Evolutionary conservation across 2,113 vertebrate genomes (phyloP).

Genomic region (Rhea pennata): DNA sequence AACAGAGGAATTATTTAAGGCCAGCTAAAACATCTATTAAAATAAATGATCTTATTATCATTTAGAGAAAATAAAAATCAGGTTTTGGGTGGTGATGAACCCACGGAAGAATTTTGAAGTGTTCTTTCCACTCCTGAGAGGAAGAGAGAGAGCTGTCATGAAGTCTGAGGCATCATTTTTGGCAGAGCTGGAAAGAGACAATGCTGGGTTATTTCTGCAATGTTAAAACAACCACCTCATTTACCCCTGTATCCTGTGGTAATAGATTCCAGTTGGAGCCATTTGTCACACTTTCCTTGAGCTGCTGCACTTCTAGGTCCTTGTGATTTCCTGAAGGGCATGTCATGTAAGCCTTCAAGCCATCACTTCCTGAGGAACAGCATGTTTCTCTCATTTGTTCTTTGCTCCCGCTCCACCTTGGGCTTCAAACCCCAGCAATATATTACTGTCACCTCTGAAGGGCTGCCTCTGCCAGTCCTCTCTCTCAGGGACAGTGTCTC

Average conservation of each 20-base stretch:
- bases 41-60: not conserved
- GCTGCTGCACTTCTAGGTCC: not conserved
- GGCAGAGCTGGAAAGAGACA: not conserved
- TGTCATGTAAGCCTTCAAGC: not conserved
- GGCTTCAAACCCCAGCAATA: not conserved
- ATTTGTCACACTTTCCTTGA: not conserved
- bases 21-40: not conserved
- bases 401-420: not conserved
- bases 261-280: not conserved
- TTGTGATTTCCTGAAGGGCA: not conserved
- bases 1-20: not conserved
- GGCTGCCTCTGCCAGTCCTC: not conserved
- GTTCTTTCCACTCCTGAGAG: too few relatives aligned
- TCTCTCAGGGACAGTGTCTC: not conserved
- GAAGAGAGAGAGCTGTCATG: not conserved
- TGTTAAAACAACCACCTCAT: not conserved
- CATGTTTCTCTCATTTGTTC: not conserved
- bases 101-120: not conserved
- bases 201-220: not conserved
- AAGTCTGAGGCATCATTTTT: not conserved
- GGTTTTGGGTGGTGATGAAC: not conserved
- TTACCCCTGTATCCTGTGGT: not conserved
- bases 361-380: not conserved
- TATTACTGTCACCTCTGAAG: not conserved
- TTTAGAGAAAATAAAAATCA: not conserved